Conservation (phyloP, 2,888 invertebrate genomes). For the Amiota communis region DNA sequence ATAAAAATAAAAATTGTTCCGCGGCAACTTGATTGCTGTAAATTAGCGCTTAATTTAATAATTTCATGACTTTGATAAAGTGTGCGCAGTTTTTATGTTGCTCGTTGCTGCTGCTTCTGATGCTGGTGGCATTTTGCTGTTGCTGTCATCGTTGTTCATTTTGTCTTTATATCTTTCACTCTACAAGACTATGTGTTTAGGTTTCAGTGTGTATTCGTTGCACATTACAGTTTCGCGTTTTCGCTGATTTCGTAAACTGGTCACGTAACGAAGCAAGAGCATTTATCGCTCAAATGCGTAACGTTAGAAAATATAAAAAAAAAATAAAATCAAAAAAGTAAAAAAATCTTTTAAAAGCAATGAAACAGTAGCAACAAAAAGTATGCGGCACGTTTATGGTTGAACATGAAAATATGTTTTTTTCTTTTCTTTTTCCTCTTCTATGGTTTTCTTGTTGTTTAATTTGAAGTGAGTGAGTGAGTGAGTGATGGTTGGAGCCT, state of each 20-base stretch:
- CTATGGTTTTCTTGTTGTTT: too few relatives aligned
- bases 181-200: background rate
- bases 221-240: background rate
- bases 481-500: background rate
- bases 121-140: conserved; percentile 20
- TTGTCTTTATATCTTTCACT: background rate
- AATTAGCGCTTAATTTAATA: conserved; percentile 39
- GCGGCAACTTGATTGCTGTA: conserved; percentile 29
- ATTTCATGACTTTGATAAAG: conserved; percentile 32
- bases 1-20: background rate
- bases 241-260: conserved; percentile 37
- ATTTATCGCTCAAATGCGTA: conserved; percentile 50
- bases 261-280: conserved; percentile 42
- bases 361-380: background rate
- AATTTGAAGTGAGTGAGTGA: background rate
- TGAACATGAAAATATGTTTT: background rate
- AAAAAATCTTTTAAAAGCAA: background rate
- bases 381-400: conserved; percentile 15
- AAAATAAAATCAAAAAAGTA: too few relatives aligned
- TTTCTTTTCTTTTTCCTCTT: background rate
- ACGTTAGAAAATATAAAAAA: conserved; percentile 39
- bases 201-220: background rate
- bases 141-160: background rate
- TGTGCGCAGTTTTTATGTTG: background rate
- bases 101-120: conserved; percentile 4